phyloP scores from a whole-genome alignment of 2,888 invertebrate species.

The Drosophila kokeensis region DNA sequence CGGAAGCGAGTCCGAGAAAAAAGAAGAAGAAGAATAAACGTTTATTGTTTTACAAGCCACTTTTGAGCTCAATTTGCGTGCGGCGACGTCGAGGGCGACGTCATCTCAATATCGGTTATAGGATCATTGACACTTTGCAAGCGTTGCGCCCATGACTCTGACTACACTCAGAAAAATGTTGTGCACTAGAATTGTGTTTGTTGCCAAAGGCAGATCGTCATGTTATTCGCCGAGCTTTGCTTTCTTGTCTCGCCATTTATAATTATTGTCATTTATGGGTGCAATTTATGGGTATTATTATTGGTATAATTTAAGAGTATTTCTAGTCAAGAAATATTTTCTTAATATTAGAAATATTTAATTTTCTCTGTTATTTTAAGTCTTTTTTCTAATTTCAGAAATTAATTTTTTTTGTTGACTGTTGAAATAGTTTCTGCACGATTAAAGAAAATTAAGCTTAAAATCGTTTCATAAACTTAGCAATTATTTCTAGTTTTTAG shows the following conservation, averaged over 20 bases:
- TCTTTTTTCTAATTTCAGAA: neutral
- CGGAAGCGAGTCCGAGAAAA: conserved; percentile 23
- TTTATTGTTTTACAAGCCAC: conserved; percentile 77
- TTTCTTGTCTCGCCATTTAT: neutral
- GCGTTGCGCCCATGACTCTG: conserved; percentile 47
- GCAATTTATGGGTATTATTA: too few relatives aligned
- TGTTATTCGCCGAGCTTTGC: neutral
- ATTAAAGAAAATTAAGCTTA: neutral
- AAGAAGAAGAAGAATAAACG: conserved; percentile 44
- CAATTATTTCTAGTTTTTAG: neutral
- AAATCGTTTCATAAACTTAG: neutral
- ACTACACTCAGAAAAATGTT: neutral
- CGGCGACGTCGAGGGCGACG: conserved; percentile 29
- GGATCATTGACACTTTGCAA: conserved; percentile 78
- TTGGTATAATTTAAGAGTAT: neutral
- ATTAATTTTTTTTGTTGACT: neutral
- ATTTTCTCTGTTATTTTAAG: neutral
- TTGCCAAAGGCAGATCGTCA: neutral
- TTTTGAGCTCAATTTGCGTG: conserved; percentile 75
- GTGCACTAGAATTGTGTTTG: neutral
- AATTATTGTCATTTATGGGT: neutral
- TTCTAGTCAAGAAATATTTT: neutral
- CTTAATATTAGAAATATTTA: neutral
- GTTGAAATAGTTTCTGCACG: neutral
- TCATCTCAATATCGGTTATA: conserved; percentile 77